A percentile compares a stretch with the other conserved stretches of the same genome.
Evolutionary conservation across 2,888 invertebrate genomes (phyloP).

Genomic region (Julus scandinavius): DNA sequence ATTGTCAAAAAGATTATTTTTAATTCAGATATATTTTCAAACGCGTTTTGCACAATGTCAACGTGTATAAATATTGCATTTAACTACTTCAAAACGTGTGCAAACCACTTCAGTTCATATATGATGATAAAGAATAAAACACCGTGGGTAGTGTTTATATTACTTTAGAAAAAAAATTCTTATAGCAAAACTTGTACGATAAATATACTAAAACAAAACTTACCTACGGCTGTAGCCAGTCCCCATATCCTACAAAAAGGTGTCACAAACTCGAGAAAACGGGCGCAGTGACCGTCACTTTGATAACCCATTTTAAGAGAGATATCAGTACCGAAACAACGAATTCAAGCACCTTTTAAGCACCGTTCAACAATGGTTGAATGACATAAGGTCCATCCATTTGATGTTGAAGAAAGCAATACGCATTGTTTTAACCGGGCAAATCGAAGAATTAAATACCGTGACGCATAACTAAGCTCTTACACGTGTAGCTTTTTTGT

Average conservation of each 20-base stretch:
- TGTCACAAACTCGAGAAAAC: slow-evolving; percentile 49
- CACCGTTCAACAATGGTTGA: neutral
- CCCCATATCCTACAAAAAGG: slow-evolving; percentile 54
- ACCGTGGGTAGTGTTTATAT: too few species aligned
- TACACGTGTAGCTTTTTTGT: slow-evolving; percentile 14
- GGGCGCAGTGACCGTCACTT: slow-evolving; percentile 46
- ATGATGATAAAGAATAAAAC: too few species aligned
- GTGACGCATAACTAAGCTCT: neutral
- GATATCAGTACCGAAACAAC: neutral
- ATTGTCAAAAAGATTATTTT: too few species aligned
- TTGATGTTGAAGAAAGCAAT: neutral
- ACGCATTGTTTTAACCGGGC: neutral
- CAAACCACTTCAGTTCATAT: too few species aligned
- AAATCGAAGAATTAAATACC: neutral
- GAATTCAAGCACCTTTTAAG: slow-evolving; percentile 30
- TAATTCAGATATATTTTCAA: too few species aligned
- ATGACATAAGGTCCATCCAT: neutral
- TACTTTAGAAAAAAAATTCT: too few species aligned
- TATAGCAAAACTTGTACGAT: neutral
- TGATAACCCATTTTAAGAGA: slow-evolving; percentile 46
- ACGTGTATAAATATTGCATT: too few species aligned
- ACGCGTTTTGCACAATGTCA: too few species aligned
- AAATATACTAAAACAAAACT: neutral
- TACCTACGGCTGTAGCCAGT: slow-evolving; percentile 54
- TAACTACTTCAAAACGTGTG: too few species aligned